A percentile compares a stretch with the other conserved stretches of the same genome.
Evolutionary conservation across 2,113 vertebrate species (phyloP).

Genomic region (Orycteropus afer): DNA sequence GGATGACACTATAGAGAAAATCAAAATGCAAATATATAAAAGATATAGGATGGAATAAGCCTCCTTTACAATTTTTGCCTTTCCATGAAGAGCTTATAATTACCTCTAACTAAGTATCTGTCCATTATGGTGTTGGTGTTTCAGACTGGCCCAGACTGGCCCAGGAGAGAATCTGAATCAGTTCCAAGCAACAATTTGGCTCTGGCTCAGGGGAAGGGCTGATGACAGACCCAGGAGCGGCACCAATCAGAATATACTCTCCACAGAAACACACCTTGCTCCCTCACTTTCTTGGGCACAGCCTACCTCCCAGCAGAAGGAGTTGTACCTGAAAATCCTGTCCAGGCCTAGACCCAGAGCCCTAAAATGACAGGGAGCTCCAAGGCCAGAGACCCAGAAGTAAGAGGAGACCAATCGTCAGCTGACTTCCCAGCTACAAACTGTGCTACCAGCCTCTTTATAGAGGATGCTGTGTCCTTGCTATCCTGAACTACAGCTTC

Average conservation of each 20-base stretch:
- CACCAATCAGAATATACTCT: neutral
- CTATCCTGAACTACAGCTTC: neutral
- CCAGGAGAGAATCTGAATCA: neutral
- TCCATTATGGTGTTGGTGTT: neutral
- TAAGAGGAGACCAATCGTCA: neutral
- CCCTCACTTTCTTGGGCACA: neutral
- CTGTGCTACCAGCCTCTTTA: neutral
- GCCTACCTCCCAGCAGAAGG: neutral
- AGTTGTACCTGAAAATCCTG: neutral
- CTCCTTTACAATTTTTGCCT: neutral
- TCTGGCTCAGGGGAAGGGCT: neutral
- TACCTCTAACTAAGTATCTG: fast-evolving
- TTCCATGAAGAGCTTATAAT: neutral
- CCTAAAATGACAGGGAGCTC: neutral
- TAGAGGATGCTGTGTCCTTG: neutral
- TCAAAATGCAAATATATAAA: neutral
- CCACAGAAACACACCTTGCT: neutral
- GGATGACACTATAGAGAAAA: neutral
- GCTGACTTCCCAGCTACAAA: neutral
- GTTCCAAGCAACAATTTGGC: neutral
- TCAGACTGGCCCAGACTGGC: neutral
- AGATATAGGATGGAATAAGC: neutral
- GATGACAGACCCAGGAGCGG: neutral
- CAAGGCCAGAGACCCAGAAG: neutral
- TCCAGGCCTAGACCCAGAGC: neutral